phyloP scores from a whole-genome alignment of 53 echinoderm and acorn worm species.

The Stichopus horrens region DNA sequence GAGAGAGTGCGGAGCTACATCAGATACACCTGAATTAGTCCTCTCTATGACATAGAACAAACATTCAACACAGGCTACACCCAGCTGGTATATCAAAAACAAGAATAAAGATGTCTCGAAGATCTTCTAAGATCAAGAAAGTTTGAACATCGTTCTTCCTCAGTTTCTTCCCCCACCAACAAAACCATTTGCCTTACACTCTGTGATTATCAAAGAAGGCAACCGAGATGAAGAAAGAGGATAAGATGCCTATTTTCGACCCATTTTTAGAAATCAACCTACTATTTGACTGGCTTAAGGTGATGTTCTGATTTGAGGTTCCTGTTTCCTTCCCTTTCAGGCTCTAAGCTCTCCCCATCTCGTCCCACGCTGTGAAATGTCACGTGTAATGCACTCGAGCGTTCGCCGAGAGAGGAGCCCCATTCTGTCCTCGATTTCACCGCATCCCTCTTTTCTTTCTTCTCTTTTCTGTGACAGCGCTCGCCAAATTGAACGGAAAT shows the following conservation, averaged over 20 bases:
- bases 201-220: not conserved
- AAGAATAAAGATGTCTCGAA: no score
- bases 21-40: no score
- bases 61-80: no score
- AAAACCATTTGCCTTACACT: not conserved
- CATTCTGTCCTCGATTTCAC: no score
- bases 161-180: not conserved
- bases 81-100: no score
- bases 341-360: not conserved
- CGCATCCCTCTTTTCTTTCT: no score
- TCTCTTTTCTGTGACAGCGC: not conserved
- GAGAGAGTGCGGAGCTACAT: no score
- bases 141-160: not conserved
- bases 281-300: not conserved
- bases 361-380: not conserved
- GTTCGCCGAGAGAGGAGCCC: no score
- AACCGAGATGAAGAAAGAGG: no score
- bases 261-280: not conserved
- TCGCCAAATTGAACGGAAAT: not conserved
- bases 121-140: no score
- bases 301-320: not conserved
- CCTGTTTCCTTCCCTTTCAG: not conserved
- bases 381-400: not conserved
- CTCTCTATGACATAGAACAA: no score
- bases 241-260: not conserved